Evolutionary conservation across 1,140 invertebrate species (phyloP).

Genomic region (Leptoteleia sp.): DNA sequence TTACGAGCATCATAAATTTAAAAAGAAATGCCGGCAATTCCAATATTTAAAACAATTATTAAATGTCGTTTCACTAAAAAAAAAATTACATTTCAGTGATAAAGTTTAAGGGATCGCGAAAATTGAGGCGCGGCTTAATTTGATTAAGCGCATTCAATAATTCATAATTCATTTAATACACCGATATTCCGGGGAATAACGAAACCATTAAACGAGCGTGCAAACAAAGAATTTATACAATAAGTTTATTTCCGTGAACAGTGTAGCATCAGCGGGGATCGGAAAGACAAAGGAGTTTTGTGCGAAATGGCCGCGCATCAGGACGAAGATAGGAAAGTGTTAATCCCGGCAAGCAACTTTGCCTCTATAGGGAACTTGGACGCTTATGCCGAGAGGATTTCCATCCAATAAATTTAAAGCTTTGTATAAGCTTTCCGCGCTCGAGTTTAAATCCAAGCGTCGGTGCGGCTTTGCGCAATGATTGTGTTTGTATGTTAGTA

Average conservation of each 20-base stretch:
- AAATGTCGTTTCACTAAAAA: too few relatives aligned
- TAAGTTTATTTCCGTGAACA: constrained; percentile 27
- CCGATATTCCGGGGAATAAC: not conserved
- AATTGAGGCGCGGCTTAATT: too few relatives aligned
- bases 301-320: constrained; percentile 73
- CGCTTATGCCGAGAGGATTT: constrained; percentile 81
- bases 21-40: too few relatives aligned
- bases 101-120: too few relatives aligned
- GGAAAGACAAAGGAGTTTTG: constrained; percentile 69
- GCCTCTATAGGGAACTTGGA: constrained; percentile 78
- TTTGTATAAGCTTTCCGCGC: constrained; percentile 82
- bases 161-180: too few relatives aligned
- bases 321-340: constrained; percentile 81
- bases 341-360: constrained; percentile 80
- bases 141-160: too few relatives aligned
- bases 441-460: constrained; percentile 81
- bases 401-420: constrained; percentile 81
- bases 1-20: too few relatives aligned
- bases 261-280: constrained; percentile 40
- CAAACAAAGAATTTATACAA: constrained; percentile 15
- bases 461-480: constrained; percentile 67
- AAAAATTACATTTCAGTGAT: too few relatives aligned
- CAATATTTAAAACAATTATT: too few relatives aligned
- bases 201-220: not conserved
- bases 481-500: constrained; percentile 41